Conservation (phyloP, 1,140 invertebrate genomes). For the Colletes gigas region DNA sequence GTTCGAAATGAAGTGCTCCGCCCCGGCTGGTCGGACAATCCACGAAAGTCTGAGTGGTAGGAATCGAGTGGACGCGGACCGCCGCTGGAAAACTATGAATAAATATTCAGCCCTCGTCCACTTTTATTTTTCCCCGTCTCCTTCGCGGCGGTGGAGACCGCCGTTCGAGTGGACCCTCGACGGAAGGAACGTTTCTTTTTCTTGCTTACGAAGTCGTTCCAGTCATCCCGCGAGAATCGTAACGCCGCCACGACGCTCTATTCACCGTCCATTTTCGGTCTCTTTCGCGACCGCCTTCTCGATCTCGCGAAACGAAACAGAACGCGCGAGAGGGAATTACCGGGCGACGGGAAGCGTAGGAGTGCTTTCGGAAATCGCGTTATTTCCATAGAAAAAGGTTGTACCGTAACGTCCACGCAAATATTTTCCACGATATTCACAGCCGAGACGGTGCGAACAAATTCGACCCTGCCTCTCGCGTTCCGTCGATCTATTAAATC, state of each 20-base stretch:
- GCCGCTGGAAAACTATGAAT: slow-evolving; percentile 47
- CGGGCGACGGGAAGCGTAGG: slow-evolving; percentile 3
- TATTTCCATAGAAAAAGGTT: not conserved
- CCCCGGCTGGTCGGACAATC: slow-evolving; percentile 5
- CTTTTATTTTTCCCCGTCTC: slow-evolving; percentile 17
- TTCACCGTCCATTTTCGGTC: not conserved
- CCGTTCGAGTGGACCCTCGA: slow-evolving; percentile 55
- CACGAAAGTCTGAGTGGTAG: slow-evolving; percentile 36
- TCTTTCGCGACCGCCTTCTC: slow-evolving; percentile 9
- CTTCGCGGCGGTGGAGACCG: not conserved
- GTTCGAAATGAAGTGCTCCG: slow-evolving; percentile 20
- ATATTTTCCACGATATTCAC: not conserved
- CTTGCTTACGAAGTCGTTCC: slow-evolving; percentile 28
- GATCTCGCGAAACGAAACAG: not conserved
- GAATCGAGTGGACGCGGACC: slow-evolving; percentile 45
- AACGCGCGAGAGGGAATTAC: slow-evolving; percentile 33
- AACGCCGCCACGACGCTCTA: slow-evolving; percentile 23
- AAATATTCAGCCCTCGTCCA: slow-evolving; percentile 57
- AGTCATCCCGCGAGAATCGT: slow-evolving; percentile 43
- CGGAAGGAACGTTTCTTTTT: slow-evolving; percentile 43
- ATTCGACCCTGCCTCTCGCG: no score
- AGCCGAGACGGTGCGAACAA: not conserved
- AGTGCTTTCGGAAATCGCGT: slow-evolving; percentile 45
- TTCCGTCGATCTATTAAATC: no score
- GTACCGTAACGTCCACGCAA: not conserved